These are phyloP conservation scores for Channallabes apus DNA, from an alignment of 2,797 vertebrate species.

Conservation along the genomic window DNA sequence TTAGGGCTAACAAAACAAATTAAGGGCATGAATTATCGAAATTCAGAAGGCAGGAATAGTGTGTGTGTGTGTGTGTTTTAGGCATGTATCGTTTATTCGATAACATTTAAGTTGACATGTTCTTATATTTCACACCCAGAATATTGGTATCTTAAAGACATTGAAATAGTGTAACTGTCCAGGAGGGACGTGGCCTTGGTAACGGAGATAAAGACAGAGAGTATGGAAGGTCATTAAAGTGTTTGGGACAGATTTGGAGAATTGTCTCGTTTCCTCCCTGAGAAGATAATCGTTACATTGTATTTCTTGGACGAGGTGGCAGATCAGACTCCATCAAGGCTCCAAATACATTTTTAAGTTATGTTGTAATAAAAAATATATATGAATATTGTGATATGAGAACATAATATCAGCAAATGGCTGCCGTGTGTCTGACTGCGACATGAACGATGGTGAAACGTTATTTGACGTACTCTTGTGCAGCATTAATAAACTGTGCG, in stretches of 20 bases:
- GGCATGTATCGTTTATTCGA: neutral
- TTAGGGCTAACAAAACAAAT: constrained; percentile 38
- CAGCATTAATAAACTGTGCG: neutral
- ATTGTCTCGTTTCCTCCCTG: neutral
- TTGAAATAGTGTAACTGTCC: neutral
- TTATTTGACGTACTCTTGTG: neutral
- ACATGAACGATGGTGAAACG: neutral
- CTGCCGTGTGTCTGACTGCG: neutral
- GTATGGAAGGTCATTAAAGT: no score
- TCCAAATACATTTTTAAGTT: neutral
- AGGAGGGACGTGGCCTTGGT: neutral
- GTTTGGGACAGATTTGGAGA: neutral
- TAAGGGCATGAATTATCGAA: neutral
- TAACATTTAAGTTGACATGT: neutral
- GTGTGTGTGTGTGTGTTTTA: neutral
- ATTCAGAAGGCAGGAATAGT: neutral
- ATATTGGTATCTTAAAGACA: neutral
- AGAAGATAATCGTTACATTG: neutral
- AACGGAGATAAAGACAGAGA: neutral
- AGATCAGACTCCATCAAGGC: neutral
- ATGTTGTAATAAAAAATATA: neutral
- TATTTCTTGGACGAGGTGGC: neutral
- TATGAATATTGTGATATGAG: neutral
- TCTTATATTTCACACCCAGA: neutral
- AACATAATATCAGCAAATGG: neutral